Base-by-base conservation (phyloP, 64 coral and sea anemone species). In the Montipora sp. region DNA sequence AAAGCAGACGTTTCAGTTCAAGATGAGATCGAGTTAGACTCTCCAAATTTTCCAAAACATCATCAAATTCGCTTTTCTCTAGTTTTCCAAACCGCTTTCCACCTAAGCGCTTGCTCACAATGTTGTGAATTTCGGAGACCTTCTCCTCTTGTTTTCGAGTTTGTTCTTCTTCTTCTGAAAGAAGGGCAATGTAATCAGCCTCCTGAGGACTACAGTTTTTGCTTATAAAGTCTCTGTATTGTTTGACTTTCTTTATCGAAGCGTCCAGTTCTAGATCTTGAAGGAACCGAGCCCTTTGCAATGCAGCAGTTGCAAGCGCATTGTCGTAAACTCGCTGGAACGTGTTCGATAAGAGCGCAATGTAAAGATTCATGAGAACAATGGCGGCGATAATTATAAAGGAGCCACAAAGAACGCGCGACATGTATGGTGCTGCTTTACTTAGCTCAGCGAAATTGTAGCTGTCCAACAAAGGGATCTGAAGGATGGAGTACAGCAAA, bases 271-370 rank as follows among this genome's bases (percentile, higher is more conserved):
- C 94, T 16, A 95, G 61, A 55, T 85, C 55, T 78, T 95, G 94
- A 19, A 95, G 90, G 22, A 95, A 84, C 50, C 89, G 87, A 84
- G 92, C 95, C 43, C 95, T 88, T 65, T 96, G 81, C 89, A 96
- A 91, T 10, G 91, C 89, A 43, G 95, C 95, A 43, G 92, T 94
- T 45, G 95, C 95, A 1, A 60, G 87, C 27, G 95, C 92, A 58
- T 96, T 96, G 72, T 96, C 95, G 49, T 93, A 93, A 7, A 96
- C 95, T 45, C 92, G 83, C 51, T 94, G 95, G 24, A 96, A 96
- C 9, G 95, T 96, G 88, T 96, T 90, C 5, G 92, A 93, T 80
- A 94, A 89, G 3, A 96, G 88, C 11, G 95, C 95, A 77, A 96
- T 96, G 48, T 91, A 94, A 12, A 96, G 59, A 71, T 96, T 96